Conservation (phyloP, 2,888 invertebrate species). For the Heliconius aoede region DNA sequence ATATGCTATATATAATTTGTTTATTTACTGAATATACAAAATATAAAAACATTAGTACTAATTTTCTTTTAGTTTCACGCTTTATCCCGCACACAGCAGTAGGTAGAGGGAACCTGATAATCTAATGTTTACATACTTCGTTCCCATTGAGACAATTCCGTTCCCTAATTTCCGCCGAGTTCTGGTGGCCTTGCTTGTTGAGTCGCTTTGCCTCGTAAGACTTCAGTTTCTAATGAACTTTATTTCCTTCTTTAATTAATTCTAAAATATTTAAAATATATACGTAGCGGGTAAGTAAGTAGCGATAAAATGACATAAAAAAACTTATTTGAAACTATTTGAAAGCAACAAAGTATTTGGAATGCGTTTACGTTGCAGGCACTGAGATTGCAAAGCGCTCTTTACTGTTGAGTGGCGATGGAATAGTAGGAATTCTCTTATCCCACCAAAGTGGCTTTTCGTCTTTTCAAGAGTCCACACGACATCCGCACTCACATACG, state of each 20-base stretch:
- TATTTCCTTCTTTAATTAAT: neutral
- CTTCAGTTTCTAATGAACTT: no score
- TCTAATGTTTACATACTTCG: no score
- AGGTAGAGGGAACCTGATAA: no score
- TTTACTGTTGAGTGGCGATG: slow-evolving; percentile 26
- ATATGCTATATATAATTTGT: neutral
- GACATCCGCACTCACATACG: slow-evolving; percentile 7
- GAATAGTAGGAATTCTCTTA: slow-evolving; percentile 19
- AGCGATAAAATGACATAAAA: neutral
- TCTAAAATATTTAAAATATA: neutral
- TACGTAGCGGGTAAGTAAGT: no score
- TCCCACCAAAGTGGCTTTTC: slow-evolving; percentile 11
- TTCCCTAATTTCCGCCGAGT: no score
- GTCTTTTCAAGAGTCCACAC: slow-evolving; percentile 14
- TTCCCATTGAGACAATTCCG: no score
- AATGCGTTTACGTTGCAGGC: slow-evolving; percentile 18
- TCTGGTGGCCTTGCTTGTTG: no score
- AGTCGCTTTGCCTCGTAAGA: no score
- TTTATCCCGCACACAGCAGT: no score
- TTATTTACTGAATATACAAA: neutral
- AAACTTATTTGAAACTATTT: slow-evolving; percentile 9
- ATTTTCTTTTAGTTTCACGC: no score
- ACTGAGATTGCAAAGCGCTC: slow-evolving; percentile 24
- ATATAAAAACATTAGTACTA: neutral
- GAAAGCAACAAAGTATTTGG: slow-evolving; percentile 20